These are phyloP conservation scores for Itoplectis maculator DNA, from an alignment of 2,888 invertebrate genomes.

Conservation along the genomic window DNA sequence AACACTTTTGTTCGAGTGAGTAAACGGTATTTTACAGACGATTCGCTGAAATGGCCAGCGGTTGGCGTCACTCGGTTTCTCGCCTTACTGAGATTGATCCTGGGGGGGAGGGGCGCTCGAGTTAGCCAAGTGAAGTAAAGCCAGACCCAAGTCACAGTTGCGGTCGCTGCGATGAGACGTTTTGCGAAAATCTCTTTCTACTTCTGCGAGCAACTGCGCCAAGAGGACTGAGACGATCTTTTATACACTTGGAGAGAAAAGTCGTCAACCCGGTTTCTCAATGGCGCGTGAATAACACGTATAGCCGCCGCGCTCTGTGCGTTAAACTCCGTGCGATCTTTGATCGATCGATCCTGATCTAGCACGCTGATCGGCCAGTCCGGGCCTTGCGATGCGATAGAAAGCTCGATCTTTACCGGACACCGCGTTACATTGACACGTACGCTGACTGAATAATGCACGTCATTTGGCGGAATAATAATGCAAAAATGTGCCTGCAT, in stretches of 20 bases:
- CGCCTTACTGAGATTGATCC: conserved; percentile 51
- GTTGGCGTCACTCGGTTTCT: conserved; percentile 43
- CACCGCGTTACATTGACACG: neutral
- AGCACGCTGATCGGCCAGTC: conserved; percentile 53
- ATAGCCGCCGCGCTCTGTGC: conserved; percentile 31
- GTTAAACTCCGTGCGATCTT: conserved; percentile 55
- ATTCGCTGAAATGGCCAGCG: neutral
- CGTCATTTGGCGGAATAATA: conserved; percentile 5
- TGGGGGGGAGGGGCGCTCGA: conserved; percentile 8
- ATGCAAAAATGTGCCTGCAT: conserved; percentile 1
- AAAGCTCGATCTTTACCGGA: conserved; percentile 48
- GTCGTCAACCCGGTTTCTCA: conserved; percentile 68
- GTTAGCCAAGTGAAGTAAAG: conserved; percentile 59
- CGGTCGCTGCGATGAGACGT: conserved; percentile 43
- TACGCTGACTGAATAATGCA: conserved; percentile 9
- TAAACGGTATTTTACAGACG: neutral
- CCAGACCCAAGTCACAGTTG: conserved; percentile 47
- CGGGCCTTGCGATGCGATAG: conserved; percentile 43
- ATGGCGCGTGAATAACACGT: conserved; percentile 59
- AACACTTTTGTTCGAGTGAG: neutral
- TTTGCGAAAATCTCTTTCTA: conserved; percentile 47
- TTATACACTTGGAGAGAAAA: conserved; percentile 58
- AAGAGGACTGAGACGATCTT: conserved; percentile 23
- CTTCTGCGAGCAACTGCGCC: conserved; percentile 27
- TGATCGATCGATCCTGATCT: conserved; percentile 64